Conservation (phyloP, 2,797 vertebrate species). For the Ambastaia sidthimunki region DNA sequence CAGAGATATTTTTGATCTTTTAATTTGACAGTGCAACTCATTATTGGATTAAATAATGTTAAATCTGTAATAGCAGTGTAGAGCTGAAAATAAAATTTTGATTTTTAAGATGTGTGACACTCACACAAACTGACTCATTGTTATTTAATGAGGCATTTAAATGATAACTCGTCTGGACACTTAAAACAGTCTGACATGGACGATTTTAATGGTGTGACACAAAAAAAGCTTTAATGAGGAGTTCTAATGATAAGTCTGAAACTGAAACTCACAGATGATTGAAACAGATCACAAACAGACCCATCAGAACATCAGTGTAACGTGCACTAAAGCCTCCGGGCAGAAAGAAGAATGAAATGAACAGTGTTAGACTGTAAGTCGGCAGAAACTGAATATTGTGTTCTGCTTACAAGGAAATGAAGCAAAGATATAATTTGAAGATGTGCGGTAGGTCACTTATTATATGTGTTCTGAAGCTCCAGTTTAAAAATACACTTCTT, state of each 20-base stretch:
- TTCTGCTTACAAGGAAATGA: constrained; percentile 19
- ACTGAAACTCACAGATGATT: background rate
- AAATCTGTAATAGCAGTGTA: background rate
- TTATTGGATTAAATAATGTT: background rate
- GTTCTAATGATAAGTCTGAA: constrained; percentile 7
- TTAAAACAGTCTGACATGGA: constrained; percentile 1
- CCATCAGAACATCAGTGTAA: background rate
- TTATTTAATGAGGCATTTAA: constrained; percentile 8
- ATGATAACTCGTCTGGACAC: background rate
- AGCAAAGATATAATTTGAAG: constrained; percentile 26
- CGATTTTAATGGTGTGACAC: background rate
- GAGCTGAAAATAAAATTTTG: background rate
- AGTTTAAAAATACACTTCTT: background rate
- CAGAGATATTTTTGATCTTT: constrained; percentile 7
- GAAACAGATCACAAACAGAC: constrained; percentile 1
- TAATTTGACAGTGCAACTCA: background rate
- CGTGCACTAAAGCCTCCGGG: constrained; percentile 8
- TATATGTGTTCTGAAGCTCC: constrained; percentile 33
- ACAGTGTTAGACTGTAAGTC: constrained; percentile 15
- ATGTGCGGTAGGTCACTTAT: constrained; percentile 26
- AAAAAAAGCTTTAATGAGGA: constrained; percentile 1
- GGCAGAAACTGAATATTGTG: constrained; percentile 34
- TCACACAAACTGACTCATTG: background rate
- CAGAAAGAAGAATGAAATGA: constrained; percentile 23
- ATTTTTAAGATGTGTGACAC: background rate